Percentiles rank a stretch among this genome's conserved stretches.
These are phyloP conservation scores for Ptilodon capucinus DNA, from an alignment of 2,888 invertebrate genomes.

Conservation along the genomic window DNA sequence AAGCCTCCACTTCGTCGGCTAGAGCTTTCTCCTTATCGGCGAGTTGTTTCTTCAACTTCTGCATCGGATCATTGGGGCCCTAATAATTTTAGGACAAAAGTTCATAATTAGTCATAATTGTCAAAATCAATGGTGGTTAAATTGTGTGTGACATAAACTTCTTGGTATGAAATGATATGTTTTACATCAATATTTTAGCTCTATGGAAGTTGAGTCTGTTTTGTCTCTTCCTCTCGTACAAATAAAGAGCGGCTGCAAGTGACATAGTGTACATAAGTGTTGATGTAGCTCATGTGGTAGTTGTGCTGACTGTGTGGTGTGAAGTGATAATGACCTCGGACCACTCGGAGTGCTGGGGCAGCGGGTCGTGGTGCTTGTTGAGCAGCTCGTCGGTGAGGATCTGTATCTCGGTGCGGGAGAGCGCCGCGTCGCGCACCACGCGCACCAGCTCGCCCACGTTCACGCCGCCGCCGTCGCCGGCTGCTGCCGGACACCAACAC, in stretches of 20 bases:
- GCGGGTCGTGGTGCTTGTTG: conserved; percentile 92
- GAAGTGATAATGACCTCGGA: conserved; percentile 82
- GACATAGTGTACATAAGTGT: too few species aligned
- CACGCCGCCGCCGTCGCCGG: conserved; percentile 86
- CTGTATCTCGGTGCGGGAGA: conserved; percentile 94
- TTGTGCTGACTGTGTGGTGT: too few species aligned
- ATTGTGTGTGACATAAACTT: too few species aligned
- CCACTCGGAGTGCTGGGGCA: conserved; percentile 91
- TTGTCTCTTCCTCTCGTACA: too few species aligned
- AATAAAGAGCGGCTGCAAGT: too few species aligned
- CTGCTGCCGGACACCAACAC: conserved; percentile 50
- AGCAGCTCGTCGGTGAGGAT: conserved; percentile 93
- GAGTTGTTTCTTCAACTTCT: conserved; percentile 93
- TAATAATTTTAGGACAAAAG: conserved; percentile 42
- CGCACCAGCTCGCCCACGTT: conserved; percentile 87
- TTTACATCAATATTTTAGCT: too few species aligned
- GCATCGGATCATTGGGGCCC: conserved; percentile 92
- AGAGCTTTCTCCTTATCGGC: conserved; percentile 92
- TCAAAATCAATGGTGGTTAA: too few species aligned
- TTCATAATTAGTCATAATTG: too few species aligned
- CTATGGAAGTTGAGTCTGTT: too few species aligned
- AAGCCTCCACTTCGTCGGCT: conserved; percentile 88
- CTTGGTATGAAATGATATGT: too few species aligned
- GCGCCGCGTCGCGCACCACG: conserved; percentile 89
- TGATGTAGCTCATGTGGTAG: too few species aligned